Base-by-base conservation (phyloP, 2,888 invertebrate genomes). In the Epirrhoe tristata region DNA sequence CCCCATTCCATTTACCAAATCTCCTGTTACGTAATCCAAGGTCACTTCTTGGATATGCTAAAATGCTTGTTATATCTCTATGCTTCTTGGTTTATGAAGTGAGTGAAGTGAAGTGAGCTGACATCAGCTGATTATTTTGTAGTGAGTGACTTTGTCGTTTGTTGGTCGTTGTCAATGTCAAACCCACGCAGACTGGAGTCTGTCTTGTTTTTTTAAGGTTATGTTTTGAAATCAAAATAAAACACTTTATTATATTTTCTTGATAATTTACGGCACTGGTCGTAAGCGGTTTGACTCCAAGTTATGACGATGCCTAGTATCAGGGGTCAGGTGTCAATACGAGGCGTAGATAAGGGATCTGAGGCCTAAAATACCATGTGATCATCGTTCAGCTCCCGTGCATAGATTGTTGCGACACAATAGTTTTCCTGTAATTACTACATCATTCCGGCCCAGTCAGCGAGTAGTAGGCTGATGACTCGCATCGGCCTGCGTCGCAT, bases 291-390 rank as follows among this genome's bases (percentile, higher is more conserved):
- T 59, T 31, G 36, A 32, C 79, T 81, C 65, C 58, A 71, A 78
- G 73, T 74, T 74, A 79, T 80, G 80, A 80, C 75, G 79, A 80
- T 79, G 67, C 69, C 70, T 63, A 71, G 76, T 74, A 77, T 74
- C 68, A 70, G 70, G 76, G 91, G 88, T 91, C 90, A 89, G 73
- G 87, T 88, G 89, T 88, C 87, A 84, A 67, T 74, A 75, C 74
- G 68, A 73, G 50, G 58, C 66, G 77, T 79, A 77, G 87, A 87
- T 89, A 89, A 82, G 70, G 76, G 56, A 51, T 62, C 66, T 69
- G 62, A 69, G 63, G 51, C 72, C 62, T 53, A 71, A 63, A 72
- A 51, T 73, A 72, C 75, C 71, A 79, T 79, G 73, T 72, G 72
- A 79, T 74, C 46, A 62, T 36, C 53, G 61, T 58, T 62, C 53